phyloP scores from a whole-genome alignment of 2,888 invertebrate genomes.

The Calliphora vomitoria region DNA sequence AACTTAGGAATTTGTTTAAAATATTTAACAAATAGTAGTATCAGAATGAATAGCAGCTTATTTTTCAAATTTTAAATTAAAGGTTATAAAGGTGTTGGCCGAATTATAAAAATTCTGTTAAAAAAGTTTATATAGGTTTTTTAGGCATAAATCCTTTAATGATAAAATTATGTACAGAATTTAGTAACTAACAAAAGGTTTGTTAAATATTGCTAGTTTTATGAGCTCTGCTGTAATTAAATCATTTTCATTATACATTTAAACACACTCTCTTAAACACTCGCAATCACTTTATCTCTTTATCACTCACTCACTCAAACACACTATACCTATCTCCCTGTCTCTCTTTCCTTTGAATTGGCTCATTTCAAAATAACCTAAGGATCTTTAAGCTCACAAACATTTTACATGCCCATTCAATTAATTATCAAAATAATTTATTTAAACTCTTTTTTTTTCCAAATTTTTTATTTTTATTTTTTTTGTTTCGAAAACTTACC shows the following conservation, averaged over 20 bases:
- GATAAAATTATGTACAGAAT: conserved; percentile 15
- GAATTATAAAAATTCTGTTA: not conserved
- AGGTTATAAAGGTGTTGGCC: conserved; percentile 5
- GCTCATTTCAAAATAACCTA: too few relatives aligned
- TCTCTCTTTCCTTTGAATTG: too few relatives aligned
- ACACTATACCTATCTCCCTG: not conserved
- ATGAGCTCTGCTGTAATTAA: not conserved
- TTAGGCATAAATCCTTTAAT: not conserved
- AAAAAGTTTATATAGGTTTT: not conserved
- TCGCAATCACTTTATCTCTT: not conserved
- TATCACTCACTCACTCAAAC: not conserved
- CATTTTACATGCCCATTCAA: conserved; percentile 46
- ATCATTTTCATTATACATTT: not conserved
- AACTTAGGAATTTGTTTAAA: too few relatives aligned
- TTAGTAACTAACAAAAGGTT: conserved; percentile 55
- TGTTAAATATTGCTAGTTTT: not conserved
- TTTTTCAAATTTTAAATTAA: too few relatives aligned
- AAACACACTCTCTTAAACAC: not conserved
- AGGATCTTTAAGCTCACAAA: not conserved
- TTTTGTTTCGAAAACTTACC: conserved; percentile 44
- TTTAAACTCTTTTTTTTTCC: conserved; percentile 52
- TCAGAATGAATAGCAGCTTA: too few relatives aligned
- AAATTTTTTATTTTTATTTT: conserved; percentile 41
- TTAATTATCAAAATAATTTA: conserved; percentile 36
- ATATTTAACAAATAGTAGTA: too few relatives aligned